These are phyloP conservation scores for Eupithecia subfuscata DNA, from an alignment of 2,888 invertebrate species.

Conservation along the genomic window DNA sequence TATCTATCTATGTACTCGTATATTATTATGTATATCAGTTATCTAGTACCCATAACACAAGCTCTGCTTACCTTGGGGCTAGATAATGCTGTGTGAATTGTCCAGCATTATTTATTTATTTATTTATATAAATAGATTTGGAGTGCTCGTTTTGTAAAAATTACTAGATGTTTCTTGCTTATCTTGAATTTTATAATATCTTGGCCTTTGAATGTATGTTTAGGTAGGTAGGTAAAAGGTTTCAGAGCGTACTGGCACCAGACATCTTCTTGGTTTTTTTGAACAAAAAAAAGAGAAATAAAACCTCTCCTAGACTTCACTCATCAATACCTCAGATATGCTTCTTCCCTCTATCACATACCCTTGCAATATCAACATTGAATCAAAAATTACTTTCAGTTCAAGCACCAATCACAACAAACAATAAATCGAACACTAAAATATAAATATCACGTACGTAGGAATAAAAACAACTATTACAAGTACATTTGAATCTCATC, in stretches of 20 bases:
- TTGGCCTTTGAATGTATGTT: not conserved
- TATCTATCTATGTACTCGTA: too few species aligned
- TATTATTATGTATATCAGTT: too few species aligned
- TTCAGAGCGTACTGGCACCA: too few species aligned
- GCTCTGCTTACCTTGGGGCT: too few species aligned
- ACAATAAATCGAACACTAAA: constrained; percentile 37
- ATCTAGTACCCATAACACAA: too few species aligned
- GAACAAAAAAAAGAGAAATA: not conserved
- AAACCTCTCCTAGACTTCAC: not conserved
- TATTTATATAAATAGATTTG: too few species aligned
- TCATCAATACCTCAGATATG: not conserved
- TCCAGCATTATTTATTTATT: too few species aligned
- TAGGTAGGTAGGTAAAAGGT: not conserved
- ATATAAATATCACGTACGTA: constrained; percentile 35
- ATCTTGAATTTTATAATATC: not conserved
- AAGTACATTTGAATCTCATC: constrained; percentile 35
- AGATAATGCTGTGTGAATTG: too few species aligned
- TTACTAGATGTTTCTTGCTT: not conserved
- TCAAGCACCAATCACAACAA: constrained; percentile 36
- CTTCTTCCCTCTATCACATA: not conserved
- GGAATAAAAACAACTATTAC: constrained; percentile 40
- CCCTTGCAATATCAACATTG: not conserved
- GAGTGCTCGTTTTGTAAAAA: not conserved
- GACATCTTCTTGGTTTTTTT: not conserved
- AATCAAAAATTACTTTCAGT: constrained; percentile 14